Base-by-base conservation (phyloP, 2,797 vertebrate species). In the Scyliorhinus canicula region DNA sequence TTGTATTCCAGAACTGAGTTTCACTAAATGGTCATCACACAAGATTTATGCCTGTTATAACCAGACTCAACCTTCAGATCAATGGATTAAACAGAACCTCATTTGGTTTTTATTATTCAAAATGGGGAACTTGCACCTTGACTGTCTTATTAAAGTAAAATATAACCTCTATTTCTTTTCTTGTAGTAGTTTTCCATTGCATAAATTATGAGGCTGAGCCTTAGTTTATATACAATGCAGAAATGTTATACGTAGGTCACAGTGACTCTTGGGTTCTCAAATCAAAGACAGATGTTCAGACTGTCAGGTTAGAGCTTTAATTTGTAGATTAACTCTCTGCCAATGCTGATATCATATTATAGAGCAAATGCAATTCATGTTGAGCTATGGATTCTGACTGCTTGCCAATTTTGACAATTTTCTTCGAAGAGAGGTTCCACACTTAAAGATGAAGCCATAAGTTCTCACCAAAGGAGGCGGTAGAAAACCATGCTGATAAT, bases 241-340 rank as follows among this genome's bases (percentile, higher is more conserved):
- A 96, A 96, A 96, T 96, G 96, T 97, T 96, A 97, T 96, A 96
- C 95, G 95, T 14, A 93, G 95, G 96, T 96, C 79, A 91, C 95
- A 77, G 93, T 96, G 96, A 96, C 95, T 95, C 95, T 88, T 0
- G 95, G 96, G 96, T 96, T 95, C 86, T 95, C 96, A 97, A 98
- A 98, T 97, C 96, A 96, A 97, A 97, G 98, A 97, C 98, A 98
- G 97, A 98, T 98, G 97, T 97, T 84, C 79, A 63, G 93, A 96
- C 26, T 95, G 95, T 96, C 95, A 96, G 95, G 95, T 88, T 95
- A 95, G 95, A 96, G 57, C 94, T 95, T 96, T 95, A 96, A 95
- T 95, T 96, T 57, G 55, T 95, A 86, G 95, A 95, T 97, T 97
- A 97, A 97, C 96, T 96, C 96, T 74, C 96, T 82, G 95, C 95